Base-by-base conservation (phyloP, 2,888 invertebrate species). In the Oligia latruncula region DNA sequence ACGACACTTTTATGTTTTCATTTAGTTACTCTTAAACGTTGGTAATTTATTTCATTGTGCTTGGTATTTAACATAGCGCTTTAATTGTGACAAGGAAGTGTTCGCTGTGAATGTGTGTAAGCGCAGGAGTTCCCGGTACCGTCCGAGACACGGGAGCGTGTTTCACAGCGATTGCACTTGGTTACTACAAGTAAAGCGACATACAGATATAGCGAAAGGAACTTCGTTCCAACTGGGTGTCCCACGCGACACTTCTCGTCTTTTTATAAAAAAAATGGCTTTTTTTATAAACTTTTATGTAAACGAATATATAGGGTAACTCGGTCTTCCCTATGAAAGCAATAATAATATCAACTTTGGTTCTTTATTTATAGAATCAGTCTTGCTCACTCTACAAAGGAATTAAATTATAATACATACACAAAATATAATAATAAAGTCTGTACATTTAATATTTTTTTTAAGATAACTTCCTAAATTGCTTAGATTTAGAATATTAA, bases 361-460 rank as follows among this genome's bases (percentile, higher is more conserved):
- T n/a, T 60, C 13, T n/a, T 0, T 62, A 15, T n/a, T 0, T 62
- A 15, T 9, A 55, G 23, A 71, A 55, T 58, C n/a, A 17, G 40
- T 60, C 40, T 76, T 66, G 71, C 77, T 83, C 83, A 71, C 77
- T 77, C 60, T 9, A 35, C 5, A 82, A 82, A 35, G 15, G 6
- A 70, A 40, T 68, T 23, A 62, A 62, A 20, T 55, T 29, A 49
- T 64, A 40, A 35, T 0, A 78, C 55, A 40, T 9, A 79, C 46
- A 66, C 49, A 70, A 81, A 72, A 46, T 83, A 79, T 55, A 43
- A 60, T 72, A 60, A 78, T 60, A 79, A 67, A 81, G 72, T 71
- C 74, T 88, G 81, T 81, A 81, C 46, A 85, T 86, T 81, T 9
- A 84, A 86, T 87, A 86, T 46, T 86, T 77, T 85, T 86, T 84